These are phyloP conservation scores for Digitonthophagus gazella DNA, from an alignment of 2,888 invertebrate genomes.

Conservation along the genomic window DNA sequence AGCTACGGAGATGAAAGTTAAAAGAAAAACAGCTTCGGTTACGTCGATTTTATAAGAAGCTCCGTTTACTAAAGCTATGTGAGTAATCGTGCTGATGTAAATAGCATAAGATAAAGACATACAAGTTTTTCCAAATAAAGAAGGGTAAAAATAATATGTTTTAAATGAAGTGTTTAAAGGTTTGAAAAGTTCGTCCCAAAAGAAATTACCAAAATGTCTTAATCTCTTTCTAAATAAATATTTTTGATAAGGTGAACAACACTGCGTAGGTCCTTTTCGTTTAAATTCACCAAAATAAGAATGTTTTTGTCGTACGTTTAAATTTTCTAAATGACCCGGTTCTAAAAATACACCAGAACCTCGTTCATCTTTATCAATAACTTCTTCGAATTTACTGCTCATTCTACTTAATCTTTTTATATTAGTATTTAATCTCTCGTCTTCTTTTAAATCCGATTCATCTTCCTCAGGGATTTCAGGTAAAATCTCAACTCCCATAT, in stretches of 20 bases:
- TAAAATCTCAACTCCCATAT: slow-evolving; percentile 56
- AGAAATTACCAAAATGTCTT: slow-evolving; percentile 19
- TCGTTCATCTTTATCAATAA: slow-evolving; percentile 52
- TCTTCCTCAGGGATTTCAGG: slow-evolving; percentile 58
- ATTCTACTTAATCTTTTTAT: slow-evolving; percentile 57
- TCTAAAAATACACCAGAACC: slow-evolving; percentile 28
- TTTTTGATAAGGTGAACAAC: slow-evolving; percentile 27
- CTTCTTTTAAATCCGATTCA: slow-evolving; percentile 43
- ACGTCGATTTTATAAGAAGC: slow-evolving; percentile 25
- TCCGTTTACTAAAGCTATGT: slow-evolving; percentile 24
- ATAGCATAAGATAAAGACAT: slow-evolving; percentile 26
- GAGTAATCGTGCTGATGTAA: slow-evolving; percentile 26
- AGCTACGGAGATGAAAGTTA: slow-evolving; percentile 30
- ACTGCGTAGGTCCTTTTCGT: slow-evolving; percentile 8
- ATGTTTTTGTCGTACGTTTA: neutral
- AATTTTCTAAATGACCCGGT: slow-evolving; percentile 20
- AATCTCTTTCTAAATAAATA: slow-evolving; percentile 20
- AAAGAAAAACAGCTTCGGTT: slow-evolving; percentile 29
- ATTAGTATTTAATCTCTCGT: slow-evolving; percentile 50
- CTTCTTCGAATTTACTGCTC: slow-evolving; percentile 55
- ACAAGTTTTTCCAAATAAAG: slow-evolving; percentile 29
- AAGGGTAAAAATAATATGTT: slow-evolving; percentile 30
- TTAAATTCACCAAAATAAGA: slow-evolving; percentile 19
- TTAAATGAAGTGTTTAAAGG: slow-evolving; percentile 28
- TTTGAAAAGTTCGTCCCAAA: slow-evolving; percentile 26